Conservation (phyloP, 2,797 vertebrate species). For the Ciconia nigra region DNA sequence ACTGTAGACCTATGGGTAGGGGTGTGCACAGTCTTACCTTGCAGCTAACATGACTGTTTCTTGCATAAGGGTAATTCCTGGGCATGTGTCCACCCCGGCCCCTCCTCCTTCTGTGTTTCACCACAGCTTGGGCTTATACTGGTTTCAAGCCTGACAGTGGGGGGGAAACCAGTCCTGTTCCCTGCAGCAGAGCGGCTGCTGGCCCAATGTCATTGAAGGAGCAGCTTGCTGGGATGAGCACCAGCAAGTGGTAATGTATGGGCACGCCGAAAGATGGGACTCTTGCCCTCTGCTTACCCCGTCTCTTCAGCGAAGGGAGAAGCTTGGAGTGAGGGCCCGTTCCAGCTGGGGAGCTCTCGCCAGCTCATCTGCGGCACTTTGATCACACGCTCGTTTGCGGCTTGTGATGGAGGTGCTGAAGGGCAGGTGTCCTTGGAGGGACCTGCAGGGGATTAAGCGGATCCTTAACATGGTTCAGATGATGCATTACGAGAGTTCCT, state of each 20-base stretch:
- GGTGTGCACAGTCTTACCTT: not conserved
- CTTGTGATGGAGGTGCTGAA: conserved; percentile 18
- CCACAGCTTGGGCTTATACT: not conserved
- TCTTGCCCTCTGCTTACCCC: not conserved
- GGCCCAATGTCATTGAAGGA: not conserved
- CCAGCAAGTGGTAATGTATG: not conserved
- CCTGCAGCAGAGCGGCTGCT: not conserved
- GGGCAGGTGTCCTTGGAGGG: not conserved
- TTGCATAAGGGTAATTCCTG: not conserved
- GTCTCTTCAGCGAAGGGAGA: not conserved
- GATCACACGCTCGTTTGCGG: not conserved
- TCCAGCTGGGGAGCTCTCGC: not conserved
- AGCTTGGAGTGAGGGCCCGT: not conserved
- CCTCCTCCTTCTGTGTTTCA: not conserved
- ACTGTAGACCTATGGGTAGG: not conserved
- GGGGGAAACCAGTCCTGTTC: not conserved
- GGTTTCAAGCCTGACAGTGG: not conserved
- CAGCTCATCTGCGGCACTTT: not conserved
- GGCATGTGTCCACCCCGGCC: not conserved
- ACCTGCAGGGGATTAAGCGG: not conserved
- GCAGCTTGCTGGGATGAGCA: not conserved
- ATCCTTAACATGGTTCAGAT: not conserved
- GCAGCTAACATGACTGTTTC: not conserved
- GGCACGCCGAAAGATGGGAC: not conserved
- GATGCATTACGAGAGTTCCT: conserved; percentile 9